Evolutionary conservation across 2,888 invertebrate species (phyloP).

Genomic region (Tupiocoris notatus): DNA sequence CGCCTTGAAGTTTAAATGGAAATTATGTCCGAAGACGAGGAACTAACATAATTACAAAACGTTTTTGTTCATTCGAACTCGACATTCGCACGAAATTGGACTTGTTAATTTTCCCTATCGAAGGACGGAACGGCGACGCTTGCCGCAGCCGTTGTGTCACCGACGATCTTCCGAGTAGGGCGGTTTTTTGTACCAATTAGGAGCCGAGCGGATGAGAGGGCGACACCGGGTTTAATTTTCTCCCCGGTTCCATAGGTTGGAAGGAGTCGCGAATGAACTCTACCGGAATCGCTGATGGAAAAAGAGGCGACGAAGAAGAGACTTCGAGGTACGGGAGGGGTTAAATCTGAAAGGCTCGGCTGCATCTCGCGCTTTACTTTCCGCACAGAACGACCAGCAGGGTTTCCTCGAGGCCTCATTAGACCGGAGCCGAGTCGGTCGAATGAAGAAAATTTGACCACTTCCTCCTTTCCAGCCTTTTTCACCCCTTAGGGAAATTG

Average conservation of each 20-base stretch:
- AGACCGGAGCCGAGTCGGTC: neutral
- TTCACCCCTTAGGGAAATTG: neutral
- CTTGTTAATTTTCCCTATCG: neutral
- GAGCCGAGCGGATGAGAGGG: neutral
- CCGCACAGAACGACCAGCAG: neutral
- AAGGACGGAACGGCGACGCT: neutral
- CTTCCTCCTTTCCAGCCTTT: neutral
- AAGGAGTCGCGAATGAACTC: neutral
- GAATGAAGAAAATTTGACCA: conserved; percentile 7
- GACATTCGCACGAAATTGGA: neutral
- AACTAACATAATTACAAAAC: neutral
- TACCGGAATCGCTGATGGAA: neutral
- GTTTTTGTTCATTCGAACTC: neutral
- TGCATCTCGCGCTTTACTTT: neutral
- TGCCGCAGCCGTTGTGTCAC: neutral
- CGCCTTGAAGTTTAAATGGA: neutral
- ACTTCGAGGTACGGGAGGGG: neutral
- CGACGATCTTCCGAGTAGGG: neutral
- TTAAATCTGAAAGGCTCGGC: neutral
- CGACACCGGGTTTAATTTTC: neutral
- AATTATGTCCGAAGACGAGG: neutral
- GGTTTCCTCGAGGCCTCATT: neutral
- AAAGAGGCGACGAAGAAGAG: neutral
- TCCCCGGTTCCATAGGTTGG: neutral
- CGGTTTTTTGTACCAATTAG: neutral